Evolutionary conservation across 2,888 invertebrate genomes (phyloP), one percentile per base, ranked within the genome.

Genomic region (Ecdyonurus torrentis): DNA sequence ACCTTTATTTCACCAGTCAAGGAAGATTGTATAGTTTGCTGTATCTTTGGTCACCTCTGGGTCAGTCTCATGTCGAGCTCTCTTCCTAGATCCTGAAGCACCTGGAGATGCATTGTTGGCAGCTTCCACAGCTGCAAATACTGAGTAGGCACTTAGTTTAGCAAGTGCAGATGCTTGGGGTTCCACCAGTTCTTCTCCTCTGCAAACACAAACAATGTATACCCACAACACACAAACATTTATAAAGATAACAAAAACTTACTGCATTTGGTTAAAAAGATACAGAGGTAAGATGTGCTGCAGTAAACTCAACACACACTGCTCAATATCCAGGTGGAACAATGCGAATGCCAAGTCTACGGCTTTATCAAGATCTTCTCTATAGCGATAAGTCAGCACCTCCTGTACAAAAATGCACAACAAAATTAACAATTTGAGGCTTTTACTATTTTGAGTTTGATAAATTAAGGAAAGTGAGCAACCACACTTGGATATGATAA

Each of bases 311-410:
- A 87, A 80, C 1, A 93, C 90, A 71, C 90, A 90, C 66, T 85
- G 84, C 71, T 90, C 88, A 69, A 95, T 89, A 71, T 95, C 89
- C 65, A 95, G 82, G 76, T 95, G 92, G 72, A 93, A 88, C 70
- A 94, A 83, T 0, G 92, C 90, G 69, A 91, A 85, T 0, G 89
- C 87, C 67, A 95, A 79, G 72, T 93, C 91, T 60, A 91, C 87
- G 19, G 89, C 89, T 71, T 86, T 82, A 70, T 86, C 84, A 69
- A 93, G 76, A 69, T 89, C 88, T 69, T 86, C 84, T 66, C 82
- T 81, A 69, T 82, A 74, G 59, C 74, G 73, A 60, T 74, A 72
- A 63, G 74, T 74, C 66, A 78, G 68, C 69, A 77, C 72, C 68
- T 73, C 72, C 73, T 74, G 63, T 24, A 65, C 64, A 37, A 15